Conservation (phyloP, 2,888 invertebrate species). For the Pachydiplax longipennis region DNA sequence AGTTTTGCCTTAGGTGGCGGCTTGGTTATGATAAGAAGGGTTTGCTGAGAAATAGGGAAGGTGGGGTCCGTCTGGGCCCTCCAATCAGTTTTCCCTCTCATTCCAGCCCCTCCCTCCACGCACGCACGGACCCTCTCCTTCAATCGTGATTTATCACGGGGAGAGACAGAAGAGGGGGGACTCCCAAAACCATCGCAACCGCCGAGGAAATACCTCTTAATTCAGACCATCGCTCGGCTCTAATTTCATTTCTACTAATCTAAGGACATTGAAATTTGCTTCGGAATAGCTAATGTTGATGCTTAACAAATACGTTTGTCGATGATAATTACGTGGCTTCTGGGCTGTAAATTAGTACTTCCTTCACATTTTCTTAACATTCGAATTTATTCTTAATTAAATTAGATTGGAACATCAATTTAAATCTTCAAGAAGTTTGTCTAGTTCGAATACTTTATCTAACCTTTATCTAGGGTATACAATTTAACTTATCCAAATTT, state of each 20-base stretch:
- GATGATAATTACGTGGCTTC: too few species aligned
- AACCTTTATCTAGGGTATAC: too few species aligned
- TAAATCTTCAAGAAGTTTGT: too few species aligned
- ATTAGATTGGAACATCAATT: too few species aligned
- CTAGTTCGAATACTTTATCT: too few species aligned
- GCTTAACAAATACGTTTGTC: neutral
- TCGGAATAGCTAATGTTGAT: neutral
- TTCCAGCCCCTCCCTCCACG: neutral
- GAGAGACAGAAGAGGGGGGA: neutral
- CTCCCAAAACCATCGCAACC: neutral
- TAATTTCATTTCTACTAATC: neutral
- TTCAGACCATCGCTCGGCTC: neutral
- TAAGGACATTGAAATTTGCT: neutral
- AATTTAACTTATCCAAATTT: too few species aligned
- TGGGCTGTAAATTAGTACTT: too few species aligned
- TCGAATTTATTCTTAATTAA: too few species aligned
- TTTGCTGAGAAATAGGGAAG: neutral
- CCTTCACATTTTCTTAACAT: too few species aligned
- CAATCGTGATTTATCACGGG: slow-evolving; percentile 26
- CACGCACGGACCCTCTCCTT: neutral
- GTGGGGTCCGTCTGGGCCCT: neutral
- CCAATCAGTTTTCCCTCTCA: neutral
- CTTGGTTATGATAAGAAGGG: slow-evolving; percentile 25
- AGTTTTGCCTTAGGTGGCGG: neutral
- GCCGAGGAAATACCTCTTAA: neutral